Conservation (phyloP, 2,888 invertebrate species). For the Uloborus plumipes region DNA sequence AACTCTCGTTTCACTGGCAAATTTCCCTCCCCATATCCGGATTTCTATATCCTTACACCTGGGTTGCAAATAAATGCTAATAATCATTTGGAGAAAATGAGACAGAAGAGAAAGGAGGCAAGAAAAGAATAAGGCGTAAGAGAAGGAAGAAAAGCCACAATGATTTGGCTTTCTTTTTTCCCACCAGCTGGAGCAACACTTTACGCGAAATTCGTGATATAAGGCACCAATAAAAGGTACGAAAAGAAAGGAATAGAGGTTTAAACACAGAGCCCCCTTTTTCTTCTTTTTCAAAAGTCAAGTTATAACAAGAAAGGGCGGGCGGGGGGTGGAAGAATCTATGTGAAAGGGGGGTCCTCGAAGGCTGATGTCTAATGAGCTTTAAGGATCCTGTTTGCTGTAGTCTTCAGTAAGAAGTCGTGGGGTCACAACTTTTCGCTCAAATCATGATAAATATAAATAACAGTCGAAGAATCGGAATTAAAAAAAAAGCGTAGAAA, state of each 20-base stretch:
- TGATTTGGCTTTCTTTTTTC: constrained; percentile 7
- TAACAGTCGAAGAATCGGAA: constrained; percentile 34
- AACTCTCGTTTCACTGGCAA: neutral
- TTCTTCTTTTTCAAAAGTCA: constrained; percentile 12
- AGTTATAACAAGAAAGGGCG: constrained; percentile 27
- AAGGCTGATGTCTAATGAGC: constrained; percentile 46
- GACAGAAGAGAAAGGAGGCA: constrained; percentile 3
- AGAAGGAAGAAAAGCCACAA: neutral
- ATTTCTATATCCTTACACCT: constrained; percentile 45
- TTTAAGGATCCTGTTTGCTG: constrained; percentile 44
- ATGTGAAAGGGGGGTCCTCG: too few relatives aligned
- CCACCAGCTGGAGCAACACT: constrained; percentile 49
- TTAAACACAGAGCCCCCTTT: constrained; percentile 26
- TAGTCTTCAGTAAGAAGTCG: constrained; percentile 17
- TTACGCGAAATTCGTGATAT: constrained; percentile 54
- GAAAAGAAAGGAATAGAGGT: constrained; percentile 21
- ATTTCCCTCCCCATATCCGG: constrained; percentile 9
- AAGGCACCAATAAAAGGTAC: constrained; percentile 33
- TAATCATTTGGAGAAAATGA: constrained; percentile 30
- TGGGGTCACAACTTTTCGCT: constrained; percentile 14
- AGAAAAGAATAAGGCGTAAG: neutral
- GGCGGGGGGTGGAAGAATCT: constrained; percentile 9
- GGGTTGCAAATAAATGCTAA: constrained; percentile 55
- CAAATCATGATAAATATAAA: constrained; percentile 40
- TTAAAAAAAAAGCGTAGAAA: constrained; percentile 16